phyloP scores from a whole-genome alignment of 2,888 invertebrate species.

The Eupithecia exiguata region DNA sequence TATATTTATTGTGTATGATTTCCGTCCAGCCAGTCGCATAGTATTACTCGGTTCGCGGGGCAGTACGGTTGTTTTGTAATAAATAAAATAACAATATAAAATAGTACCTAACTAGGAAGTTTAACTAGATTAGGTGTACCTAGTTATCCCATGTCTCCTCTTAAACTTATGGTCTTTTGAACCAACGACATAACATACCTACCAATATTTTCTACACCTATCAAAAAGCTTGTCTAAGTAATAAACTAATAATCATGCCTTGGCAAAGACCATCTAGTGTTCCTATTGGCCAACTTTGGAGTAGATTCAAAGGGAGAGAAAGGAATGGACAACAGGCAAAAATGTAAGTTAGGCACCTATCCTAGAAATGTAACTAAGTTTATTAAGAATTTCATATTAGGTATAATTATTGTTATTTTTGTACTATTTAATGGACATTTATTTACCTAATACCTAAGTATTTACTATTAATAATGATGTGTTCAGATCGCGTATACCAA shows the following conservation, averaged over 20 bases:
- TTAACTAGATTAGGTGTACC: too few species aligned
- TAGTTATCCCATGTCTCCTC: background rate
- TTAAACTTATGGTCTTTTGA: too few species aligned
- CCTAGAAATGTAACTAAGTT: too few species aligned
- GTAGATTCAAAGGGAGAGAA: slow-evolving; percentile 66
- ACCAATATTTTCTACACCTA: too few species aligned
- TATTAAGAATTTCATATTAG: background rate
- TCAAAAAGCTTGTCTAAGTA: too few species aligned
- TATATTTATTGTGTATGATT: background rate
- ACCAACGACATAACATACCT: too few species aligned
- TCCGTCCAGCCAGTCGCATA: slow-evolving; percentile 10
- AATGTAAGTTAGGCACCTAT: slow-evolving; percentile 58
- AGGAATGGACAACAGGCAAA: slow-evolving; percentile 58
- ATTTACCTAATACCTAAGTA: too few species aligned
- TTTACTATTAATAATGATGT: too few species aligned
- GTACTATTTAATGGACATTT: too few species aligned
- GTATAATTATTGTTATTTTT: too few species aligned
- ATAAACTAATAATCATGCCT: slow-evolving; percentile 50
- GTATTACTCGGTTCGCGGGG: slow-evolving; percentile 3
- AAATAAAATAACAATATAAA: background rate
- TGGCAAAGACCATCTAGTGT: slow-evolving; percentile 70
- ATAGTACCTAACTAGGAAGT: background rate
- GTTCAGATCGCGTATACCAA: too few species aligned
- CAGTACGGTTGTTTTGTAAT: slow-evolving; percentile 4
- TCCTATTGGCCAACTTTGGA: slow-evolving; percentile 73